Evolutionary conservation across 2,888 invertebrate genomes (phyloP).

Genomic region (Cephus pulcher): DNA sequence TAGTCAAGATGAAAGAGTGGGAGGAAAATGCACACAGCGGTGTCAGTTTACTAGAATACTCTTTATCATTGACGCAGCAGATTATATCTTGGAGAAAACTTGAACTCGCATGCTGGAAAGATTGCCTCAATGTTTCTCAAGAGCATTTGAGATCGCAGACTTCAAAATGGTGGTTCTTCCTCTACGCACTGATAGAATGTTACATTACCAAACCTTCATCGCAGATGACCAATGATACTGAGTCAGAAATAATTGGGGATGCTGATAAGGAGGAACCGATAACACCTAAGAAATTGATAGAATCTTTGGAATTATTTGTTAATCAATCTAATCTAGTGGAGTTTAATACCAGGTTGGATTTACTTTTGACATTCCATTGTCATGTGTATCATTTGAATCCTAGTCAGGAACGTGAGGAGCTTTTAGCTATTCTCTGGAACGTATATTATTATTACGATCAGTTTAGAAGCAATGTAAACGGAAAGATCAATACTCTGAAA

Average conservation of each 20-base stretch:
- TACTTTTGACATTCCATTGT: constrained; percentile 85
- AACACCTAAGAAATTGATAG: constrained; percentile 66
- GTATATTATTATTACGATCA: constrained; percentile 86
- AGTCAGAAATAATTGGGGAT: constrained; percentile 22
- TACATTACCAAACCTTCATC: constrained; percentile 65
- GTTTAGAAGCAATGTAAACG: constrained; percentile 75
- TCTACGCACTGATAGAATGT: constrained; percentile 79
- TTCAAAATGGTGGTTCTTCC: constrained; percentile 91
- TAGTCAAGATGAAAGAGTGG: constrained; percentile 91
- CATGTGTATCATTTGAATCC: constrained; percentile 76
- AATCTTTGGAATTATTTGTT: constrained; percentile 83
- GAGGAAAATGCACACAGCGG: constrained; percentile 89
- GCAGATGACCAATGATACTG: constrained; percentile 49
- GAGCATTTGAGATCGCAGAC: constrained; percentile 76
- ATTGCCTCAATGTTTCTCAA: constrained; percentile 78
- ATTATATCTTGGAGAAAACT: constrained; percentile 92
- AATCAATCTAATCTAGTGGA: constrained; percentile 87
- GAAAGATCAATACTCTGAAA: constrained; percentile 76
- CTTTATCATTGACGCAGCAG: constrained; percentile 80
- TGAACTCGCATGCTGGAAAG: constrained; percentile 90
- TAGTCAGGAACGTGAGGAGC: constrained; percentile 62
- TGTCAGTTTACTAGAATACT: constrained; percentile 82
- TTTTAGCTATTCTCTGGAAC: constrained; percentile 82
- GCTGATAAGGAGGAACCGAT: constrained; percentile 42
- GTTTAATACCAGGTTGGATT: constrained; percentile 80